These are phyloP conservation scores for Brachionus paranguensis DNA, from an alignment of 1,140 invertebrate species.

Conservation along the genomic window DNA sequence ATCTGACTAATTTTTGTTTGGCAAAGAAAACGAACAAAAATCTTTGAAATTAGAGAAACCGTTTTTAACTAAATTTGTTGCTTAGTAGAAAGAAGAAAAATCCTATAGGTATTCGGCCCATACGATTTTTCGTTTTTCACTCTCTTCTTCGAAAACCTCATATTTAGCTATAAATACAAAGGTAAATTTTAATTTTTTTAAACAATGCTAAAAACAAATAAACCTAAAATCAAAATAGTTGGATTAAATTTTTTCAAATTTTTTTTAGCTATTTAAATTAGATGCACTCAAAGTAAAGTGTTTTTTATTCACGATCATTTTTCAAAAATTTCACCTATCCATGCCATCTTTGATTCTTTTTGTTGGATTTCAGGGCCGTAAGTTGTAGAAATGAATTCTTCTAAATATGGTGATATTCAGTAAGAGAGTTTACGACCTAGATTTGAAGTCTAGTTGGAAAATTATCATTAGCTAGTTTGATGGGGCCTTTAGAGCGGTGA, in stretches of 20 bases:
- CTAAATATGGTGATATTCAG: not conserved
- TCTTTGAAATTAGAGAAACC: conserved; percentile 23
- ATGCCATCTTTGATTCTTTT: no score
- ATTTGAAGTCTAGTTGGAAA: not conserved
- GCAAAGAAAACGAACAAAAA: not conserved
- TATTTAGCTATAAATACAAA: not conserved
- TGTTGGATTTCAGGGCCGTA: no score
- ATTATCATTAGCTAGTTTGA: not conserved
- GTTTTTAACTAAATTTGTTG: conserved; percentile 10
- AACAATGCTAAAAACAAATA: not conserved
- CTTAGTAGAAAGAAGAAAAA: not conserved
- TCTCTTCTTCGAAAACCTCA: conserved; percentile 18
- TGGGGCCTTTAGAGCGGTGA: not conserved
- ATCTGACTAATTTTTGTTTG: conserved; percentile 3
- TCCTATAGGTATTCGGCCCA: not conserved
- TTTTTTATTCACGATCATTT: not conserved
- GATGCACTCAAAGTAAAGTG: not conserved
- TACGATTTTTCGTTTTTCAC: not conserved
- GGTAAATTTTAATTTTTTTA: not conserved
- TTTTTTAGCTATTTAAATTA: not conserved
- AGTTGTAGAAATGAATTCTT: no score
- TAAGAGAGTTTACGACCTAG: not conserved
- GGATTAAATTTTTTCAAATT: not conserved
- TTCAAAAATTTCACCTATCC: not conserved
- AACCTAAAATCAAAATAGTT: not conserved